Percentiles rank a stretch among this genome's conserved stretches.
phyloP scores from a whole-genome alignment of 2,113 vertebrate genomes.

The Kobus ellipsiprymnus region DNA sequence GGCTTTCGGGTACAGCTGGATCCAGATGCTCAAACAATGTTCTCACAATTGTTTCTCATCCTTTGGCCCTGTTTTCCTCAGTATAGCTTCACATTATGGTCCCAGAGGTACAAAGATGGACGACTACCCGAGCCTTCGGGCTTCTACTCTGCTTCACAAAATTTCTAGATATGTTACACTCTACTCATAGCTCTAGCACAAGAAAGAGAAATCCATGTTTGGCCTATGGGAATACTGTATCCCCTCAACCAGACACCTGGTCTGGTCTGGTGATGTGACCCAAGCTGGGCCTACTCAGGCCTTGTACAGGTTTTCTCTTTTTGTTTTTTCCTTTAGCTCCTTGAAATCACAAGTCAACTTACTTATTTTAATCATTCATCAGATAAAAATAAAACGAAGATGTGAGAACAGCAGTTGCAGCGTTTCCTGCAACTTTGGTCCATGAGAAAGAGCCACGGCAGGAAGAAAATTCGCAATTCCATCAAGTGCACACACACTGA shows the following conservation, averaged over 20 bases:
- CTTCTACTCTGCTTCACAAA: not conserved
- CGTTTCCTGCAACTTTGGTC: not conserved
- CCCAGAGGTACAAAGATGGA: not conserved
- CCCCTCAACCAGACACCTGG: not conserved
- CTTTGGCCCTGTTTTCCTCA: not conserved
- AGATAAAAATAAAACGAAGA: conserved; percentile 29
- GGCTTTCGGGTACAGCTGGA: not conserved
- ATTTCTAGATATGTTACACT: not conserved
- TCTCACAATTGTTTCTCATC: not conserved
- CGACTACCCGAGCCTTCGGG: not conserved
- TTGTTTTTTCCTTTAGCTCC: not conserved
- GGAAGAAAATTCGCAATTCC: not conserved
- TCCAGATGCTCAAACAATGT: not conserved
- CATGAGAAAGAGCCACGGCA: not conserved
- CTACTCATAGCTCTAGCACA: not conserved
- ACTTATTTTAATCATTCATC: conserved; percentile 2
- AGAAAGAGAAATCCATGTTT: not conserved
- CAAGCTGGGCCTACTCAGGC: not conserved
- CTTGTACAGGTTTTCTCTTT: not conserved
- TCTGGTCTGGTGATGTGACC: not conserved
- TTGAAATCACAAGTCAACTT: not conserved
- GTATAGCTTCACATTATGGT: not conserved
- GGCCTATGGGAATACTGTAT: not conserved
- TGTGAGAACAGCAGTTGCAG: not conserved
- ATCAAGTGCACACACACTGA: not conserved